Percentiles rank a stretch among this genome's conserved stretches.
Conservation (phyloP, 2,797 vertebrate genomes). For the Thaleichthys pacificus region DNA sequence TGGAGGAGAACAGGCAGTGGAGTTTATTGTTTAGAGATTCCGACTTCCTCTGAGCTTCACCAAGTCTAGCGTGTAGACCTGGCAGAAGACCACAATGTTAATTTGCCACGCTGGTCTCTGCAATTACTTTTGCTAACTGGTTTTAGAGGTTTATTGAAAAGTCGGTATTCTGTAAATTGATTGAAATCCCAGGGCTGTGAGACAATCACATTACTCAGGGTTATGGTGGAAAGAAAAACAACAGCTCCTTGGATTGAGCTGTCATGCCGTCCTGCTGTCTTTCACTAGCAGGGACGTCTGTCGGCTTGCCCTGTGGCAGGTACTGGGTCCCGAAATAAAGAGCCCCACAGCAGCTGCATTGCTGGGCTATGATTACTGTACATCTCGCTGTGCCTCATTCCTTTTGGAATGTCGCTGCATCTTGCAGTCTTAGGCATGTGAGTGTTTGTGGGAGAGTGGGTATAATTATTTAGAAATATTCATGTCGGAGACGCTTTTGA, state of each 20-base stretch:
- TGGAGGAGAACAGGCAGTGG: too few species aligned
- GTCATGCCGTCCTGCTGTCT: not conserved
- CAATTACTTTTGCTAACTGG: constrained; percentile 44
- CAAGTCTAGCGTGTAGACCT: not conserved
- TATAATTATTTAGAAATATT: too few species aligned
- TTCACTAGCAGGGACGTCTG: not conserved
- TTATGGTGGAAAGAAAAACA: constrained; percentile 22
- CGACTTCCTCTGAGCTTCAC: too few species aligned
- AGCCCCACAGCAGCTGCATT: too few species aligned
- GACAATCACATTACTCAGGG: constrained; percentile 25
- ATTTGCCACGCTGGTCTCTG: not conserved
- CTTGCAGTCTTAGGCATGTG: too few species aligned
- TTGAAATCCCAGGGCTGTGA: constrained; percentile 16
- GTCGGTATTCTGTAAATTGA: constrained; percentile 24
- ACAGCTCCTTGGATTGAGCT: too few species aligned
- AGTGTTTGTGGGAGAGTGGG: too few species aligned
- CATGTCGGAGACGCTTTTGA: too few species aligned
- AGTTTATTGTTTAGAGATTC: too few species aligned
- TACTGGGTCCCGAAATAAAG: too few species aligned
- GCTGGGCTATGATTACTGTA: too few species aligned
- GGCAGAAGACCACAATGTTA: not conserved
- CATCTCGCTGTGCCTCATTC: not conserved
- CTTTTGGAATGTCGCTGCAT: not conserved
- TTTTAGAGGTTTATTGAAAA: constrained; percentile 44
- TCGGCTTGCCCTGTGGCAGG: not conserved